These are phyloP conservation scores for Lysandra bellargus DNA, from an alignment of 2,888 invertebrate genomes.

Conservation along the genomic window DNA sequence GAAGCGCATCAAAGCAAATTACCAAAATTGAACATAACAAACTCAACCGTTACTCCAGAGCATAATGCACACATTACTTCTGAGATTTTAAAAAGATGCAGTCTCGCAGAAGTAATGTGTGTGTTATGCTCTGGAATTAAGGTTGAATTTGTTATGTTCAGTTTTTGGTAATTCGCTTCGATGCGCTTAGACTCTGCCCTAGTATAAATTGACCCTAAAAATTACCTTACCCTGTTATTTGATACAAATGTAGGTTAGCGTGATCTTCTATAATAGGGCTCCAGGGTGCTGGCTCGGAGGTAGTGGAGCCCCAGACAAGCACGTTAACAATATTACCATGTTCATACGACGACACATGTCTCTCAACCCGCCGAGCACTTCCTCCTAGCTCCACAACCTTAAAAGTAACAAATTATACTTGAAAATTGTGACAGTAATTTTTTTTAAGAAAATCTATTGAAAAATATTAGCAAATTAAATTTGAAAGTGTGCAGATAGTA, in stretches of 20 bases:
- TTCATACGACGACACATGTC: conserved; percentile 69
- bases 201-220: too few species aligned
- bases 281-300: conserved; percentile 96
- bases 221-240: conserved; percentile 81
- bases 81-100: too few species aligned
- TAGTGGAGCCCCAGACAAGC: conserved; percentile 92
- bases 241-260: conserved; percentile 92
- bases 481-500: too few species aligned
- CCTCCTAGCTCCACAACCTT: conserved; percentile 75
- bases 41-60: too few species aligned
- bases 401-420: conserved; percentile 37
- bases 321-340: conserved; percentile 62
- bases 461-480: neutral
- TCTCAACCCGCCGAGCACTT: conserved; percentile 67
- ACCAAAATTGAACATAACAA: too few species aligned
- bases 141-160: too few species aligned
- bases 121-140: too few species aligned
- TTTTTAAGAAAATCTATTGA: neutral
- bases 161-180: too few species aligned
- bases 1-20: too few species aligned
- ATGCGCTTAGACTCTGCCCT: too few species aligned
- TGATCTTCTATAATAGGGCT: conserved; percentile 93
- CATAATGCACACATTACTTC: too few species aligned
- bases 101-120: too few species aligned
- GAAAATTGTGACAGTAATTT: neutral